phyloP scores from a whole-genome alignment of 2,888 invertebrate genomes.

The Ectropis crepuscularia region DNA sequence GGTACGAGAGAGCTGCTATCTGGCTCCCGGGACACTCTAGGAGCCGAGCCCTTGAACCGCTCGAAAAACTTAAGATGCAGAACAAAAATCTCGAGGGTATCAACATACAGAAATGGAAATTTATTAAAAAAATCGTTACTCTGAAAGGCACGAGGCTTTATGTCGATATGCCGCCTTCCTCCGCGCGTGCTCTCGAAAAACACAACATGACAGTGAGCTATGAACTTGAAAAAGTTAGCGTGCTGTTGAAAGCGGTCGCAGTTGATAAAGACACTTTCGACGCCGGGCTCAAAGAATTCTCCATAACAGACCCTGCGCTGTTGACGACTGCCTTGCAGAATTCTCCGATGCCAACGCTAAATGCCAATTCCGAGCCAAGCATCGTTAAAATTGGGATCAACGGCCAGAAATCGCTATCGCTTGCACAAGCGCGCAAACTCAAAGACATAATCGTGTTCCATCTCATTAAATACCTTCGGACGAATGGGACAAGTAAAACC shows the following conservation, averaged over 20 bases:
- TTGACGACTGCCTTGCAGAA: slow-evolving; percentile 50
- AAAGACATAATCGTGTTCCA: slow-evolving; percentile 68
- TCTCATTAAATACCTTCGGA: slow-evolving; percentile 64
- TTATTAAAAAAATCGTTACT: slow-evolving; percentile 69
- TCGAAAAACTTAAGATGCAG: slow-evolving; percentile 69
- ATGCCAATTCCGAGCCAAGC: slow-evolving; percentile 22
- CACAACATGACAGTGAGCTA: slow-evolving; percentile 72
- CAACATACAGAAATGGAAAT: slow-evolving; percentile 73
- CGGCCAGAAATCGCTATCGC: slow-evolving; percentile 57
- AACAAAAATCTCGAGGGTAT: slow-evolving; percentile 62
- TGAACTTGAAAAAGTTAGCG: slow-evolving; percentile 74
- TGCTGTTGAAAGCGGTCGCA: slow-evolving; percentile 70
- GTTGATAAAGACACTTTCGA: slow-evolving; percentile 74
- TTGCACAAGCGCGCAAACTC: slow-evolving; percentile 63
- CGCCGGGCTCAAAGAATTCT: slow-evolving; percentile 58
- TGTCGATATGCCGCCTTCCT: slow-evolving; percentile 74
- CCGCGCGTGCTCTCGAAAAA: slow-evolving; percentile 67
- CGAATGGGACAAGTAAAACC: slow-evolving; percentile 53
- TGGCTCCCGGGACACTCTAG: slow-evolving; percentile 76
- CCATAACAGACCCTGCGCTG: slow-evolving; percentile 44
- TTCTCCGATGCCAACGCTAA: slow-evolving; percentile 62
- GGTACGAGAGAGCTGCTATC: slow-evolving; percentile 76
- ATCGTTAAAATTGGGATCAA: slow-evolving; percentile 62
- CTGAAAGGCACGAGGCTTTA: slow-evolving; percentile 71
- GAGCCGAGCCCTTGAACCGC: slow-evolving; percentile 61